Conservation (phyloP, 2,113 vertebrate genomes). For the Misgurnus anguillicaudatus region DNA sequence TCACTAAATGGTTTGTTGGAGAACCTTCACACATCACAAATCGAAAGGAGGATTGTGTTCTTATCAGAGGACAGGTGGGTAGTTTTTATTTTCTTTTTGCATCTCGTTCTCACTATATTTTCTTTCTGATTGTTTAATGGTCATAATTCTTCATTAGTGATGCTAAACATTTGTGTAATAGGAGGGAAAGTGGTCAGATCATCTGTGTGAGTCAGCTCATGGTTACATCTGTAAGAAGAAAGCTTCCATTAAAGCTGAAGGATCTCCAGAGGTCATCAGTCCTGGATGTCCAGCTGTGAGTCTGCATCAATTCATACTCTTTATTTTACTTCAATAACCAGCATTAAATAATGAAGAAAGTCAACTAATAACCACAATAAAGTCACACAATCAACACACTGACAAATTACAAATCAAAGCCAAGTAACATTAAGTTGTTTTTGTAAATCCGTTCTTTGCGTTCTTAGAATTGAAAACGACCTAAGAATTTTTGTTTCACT, state of each 20-base stretch:
- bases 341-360: too few relatives aligned
- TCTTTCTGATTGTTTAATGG: neutral
- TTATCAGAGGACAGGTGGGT: slow-evolving; percentile 88
- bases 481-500: too few relatives aligned
- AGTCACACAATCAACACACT: too few relatives aligned
- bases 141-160: too few relatives aligned
- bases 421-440: too few relatives aligned
- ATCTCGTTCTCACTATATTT: too few relatives aligned
- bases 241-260: slow-evolving; percentile 68
- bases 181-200: slow-evolving; percentile 90
- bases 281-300: slow-evolving; percentile 85
- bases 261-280: slow-evolving; percentile 63
- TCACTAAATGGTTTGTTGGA: slow-evolving; percentile 83
- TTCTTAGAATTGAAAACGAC: too few relatives aligned
- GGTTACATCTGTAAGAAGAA: slow-evolving; percentile 91
- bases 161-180: slow-evolving; percentile 50
- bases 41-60: slow-evolving; percentile 88
- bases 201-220: slow-evolving; percentile 80
- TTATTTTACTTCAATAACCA: too few relatives aligned
- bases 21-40: slow-evolving; percentile 87
- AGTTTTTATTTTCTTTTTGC: neutral
- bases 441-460: too few relatives aligned
- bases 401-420: too few relatives aligned
- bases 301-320: neutral
- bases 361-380: too few relatives aligned